Evolutionary conservation across 2,888 invertebrate genomes (phyloP).

Genomic region (Pammene fasciana): DNA sequence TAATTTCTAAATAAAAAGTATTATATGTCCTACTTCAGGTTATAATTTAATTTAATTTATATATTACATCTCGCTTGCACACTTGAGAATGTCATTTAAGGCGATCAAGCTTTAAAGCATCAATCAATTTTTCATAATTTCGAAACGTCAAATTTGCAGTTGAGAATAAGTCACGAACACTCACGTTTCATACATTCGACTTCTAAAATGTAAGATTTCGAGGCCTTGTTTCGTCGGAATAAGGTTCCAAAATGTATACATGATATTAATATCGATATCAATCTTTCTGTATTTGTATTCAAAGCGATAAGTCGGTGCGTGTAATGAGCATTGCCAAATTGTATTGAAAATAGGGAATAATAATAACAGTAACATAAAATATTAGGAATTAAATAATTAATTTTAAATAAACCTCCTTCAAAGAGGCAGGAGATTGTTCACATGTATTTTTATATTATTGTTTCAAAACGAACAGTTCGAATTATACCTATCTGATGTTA

Average conservation of each 20-base stretch:
- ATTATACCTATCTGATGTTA: no score
- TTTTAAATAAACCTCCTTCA: no score
- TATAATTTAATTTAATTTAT: background rate
- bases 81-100: background rate
- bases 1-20: no score
- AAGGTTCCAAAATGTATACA: conserved; percentile 2
- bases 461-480: no score
- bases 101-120: background rate
- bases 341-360: background rate
- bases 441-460: no score
- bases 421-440: no score
- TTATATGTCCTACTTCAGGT: no score
- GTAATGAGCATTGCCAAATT: conserved; percentile 18
- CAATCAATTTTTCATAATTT: background rate
- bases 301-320: background rate
- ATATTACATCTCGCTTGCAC: background rate
- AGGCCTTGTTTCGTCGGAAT: conserved; percentile 7
- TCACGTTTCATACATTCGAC: background rate
- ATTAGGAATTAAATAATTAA: no score
- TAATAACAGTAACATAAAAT: background rate
- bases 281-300: conserved; percentile 13
- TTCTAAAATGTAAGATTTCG: conserved; percentile 42
- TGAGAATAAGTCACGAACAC: background rate
- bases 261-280: background rate
- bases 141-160: background rate